These are phyloP conservation scores for Ochropleura plecta DNA, from an alignment of 2,888 invertebrate genomes.

Conservation along the genomic window DNA sequence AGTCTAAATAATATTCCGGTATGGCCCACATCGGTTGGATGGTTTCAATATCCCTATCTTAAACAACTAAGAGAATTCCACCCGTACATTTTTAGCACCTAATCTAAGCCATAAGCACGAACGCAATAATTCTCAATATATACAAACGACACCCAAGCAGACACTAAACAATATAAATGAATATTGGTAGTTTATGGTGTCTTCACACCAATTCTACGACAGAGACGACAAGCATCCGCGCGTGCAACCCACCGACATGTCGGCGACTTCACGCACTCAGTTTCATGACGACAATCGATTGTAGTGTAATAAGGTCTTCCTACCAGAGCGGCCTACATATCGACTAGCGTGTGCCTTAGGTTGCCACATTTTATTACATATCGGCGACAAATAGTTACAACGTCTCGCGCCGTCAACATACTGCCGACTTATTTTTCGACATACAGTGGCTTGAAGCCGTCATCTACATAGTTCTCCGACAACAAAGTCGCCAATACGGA, in stretches of 20 bases:
- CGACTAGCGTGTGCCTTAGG: neutral
- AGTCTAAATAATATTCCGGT: no score
- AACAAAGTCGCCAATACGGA: neutral
- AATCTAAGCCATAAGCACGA: conserved; percentile 18
- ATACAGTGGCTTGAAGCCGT: neutral
- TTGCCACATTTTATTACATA: neutral
- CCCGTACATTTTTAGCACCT: conserved; percentile 1
- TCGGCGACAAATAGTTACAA: neutral
- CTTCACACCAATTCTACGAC: neutral
- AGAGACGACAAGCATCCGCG: neutral
- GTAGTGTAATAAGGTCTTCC: neutral
- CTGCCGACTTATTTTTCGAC: neutral
- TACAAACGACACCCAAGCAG: conserved; percentile 24
- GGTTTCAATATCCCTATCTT: no score
- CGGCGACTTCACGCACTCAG: neutral
- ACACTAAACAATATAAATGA: conserved; percentile 39
- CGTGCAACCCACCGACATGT: neutral
- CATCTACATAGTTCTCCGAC: neutral
- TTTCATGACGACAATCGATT: neutral
- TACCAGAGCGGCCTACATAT: neutral
- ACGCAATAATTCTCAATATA: neutral
- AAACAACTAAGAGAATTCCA: conserved; percentile 6
- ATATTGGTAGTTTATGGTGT: conserved; percentile 37
- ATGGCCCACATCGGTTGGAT: no score
- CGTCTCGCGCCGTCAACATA: no score